phyloP scores from a whole-genome alignment of 2,113 vertebrate species.

The Chionodraco myersi region DNA sequence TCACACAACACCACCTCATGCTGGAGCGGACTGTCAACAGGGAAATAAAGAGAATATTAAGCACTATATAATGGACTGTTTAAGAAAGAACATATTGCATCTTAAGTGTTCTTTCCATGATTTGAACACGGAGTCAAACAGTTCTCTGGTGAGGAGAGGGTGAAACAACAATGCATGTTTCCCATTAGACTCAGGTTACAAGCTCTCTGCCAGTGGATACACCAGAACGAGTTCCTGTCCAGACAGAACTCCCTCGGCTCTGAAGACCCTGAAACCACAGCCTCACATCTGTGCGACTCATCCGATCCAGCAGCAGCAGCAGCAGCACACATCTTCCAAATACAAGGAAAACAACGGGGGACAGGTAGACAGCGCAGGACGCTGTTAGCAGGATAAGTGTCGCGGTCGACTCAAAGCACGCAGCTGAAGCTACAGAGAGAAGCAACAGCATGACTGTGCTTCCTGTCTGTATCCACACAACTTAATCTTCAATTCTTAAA shows the following conservation, averaged over 20 bases:
- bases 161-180: slow-evolving; percentile 44
- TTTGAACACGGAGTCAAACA: slow-evolving; percentile 18
- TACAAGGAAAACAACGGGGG: background rate
- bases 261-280: slow-evolving; percentile 48
- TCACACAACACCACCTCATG: background rate
- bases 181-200: slow-evolving; percentile 30
- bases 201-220: slow-evolving; percentile 41
- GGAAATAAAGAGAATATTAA: background rate
- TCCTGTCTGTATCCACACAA: slow-evolving; percentile 27
- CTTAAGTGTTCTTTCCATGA: background rate
- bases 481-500: slow-evolving; percentile 9
- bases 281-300: slow-evolving; percentile 68
- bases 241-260: slow-evolving; percentile 55
- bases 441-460: background rate
- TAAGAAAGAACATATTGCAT: background rate
- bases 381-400: slow-evolving; percentile 7
- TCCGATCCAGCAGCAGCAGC: slow-evolving; percentile 41
- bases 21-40: background rate
- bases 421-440: slow-evolving; percentile 36
- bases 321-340: slow-evolving; percentile 27
- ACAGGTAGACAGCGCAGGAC: slow-evolving; percentile 15
- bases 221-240: slow-evolving; percentile 67
- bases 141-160: slow-evolving; percentile 6
- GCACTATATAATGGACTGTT: background rate
- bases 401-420: background rate